These are phyloP conservation scores for Lacanobia wlatinum DNA, from an alignment of 2,888 invertebrate genomes.

Conservation along the genomic window DNA sequence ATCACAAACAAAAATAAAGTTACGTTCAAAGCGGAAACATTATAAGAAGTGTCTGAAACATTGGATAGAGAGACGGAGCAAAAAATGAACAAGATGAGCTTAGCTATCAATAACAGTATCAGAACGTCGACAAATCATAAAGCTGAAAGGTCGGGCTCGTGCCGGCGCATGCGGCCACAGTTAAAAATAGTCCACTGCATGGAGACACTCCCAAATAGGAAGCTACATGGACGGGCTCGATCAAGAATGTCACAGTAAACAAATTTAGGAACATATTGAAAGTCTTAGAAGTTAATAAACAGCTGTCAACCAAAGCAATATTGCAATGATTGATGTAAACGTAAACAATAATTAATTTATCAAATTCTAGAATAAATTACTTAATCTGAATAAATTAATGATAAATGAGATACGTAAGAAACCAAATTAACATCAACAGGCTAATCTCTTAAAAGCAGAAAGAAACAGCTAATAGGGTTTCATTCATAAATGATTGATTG, in stretches of 20 bases:
- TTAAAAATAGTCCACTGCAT: slow-evolving; percentile 83
- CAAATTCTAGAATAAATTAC: slow-evolving; percentile 19
- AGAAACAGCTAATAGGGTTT: slow-evolving; percentile 18
- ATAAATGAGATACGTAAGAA: slow-evolving; percentile 30
- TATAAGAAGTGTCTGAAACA: slow-evolving; percentile 48
- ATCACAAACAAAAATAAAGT: slow-evolving; percentile 56
- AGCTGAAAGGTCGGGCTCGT: slow-evolving; percentile 82
- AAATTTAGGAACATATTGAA: slow-evolving; percentile 25
- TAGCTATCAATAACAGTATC: slow-evolving; percentile 78
- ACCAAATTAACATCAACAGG: slow-evolving; percentile 24
- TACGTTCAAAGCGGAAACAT: slow-evolving; percentile 62
- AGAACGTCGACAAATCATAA: slow-evolving; percentile 82
- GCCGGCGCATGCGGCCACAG: slow-evolving; percentile 80
- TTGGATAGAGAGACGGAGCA: slow-evolving; percentile 41
- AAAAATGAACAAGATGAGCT: slow-evolving; percentile 66
- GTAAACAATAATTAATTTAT: slow-evolving; percentile 12
- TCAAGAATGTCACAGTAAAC: slow-evolving; percentile 69
- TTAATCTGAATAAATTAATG: slow-evolving; percentile 23
- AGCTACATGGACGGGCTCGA: slow-evolving; percentile 76
- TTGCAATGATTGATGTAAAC: slow-evolving; percentile 4
- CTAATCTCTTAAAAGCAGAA: slow-evolving; percentile 17
- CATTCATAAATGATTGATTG: slow-evolving; percentile 33
- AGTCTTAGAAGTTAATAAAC: neutral
- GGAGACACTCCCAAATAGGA: slow-evolving; percentile 86
- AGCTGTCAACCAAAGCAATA: neutral